Conservation (phyloP, 2,888 invertebrate species). For the Piscicola geometra region DNA sequence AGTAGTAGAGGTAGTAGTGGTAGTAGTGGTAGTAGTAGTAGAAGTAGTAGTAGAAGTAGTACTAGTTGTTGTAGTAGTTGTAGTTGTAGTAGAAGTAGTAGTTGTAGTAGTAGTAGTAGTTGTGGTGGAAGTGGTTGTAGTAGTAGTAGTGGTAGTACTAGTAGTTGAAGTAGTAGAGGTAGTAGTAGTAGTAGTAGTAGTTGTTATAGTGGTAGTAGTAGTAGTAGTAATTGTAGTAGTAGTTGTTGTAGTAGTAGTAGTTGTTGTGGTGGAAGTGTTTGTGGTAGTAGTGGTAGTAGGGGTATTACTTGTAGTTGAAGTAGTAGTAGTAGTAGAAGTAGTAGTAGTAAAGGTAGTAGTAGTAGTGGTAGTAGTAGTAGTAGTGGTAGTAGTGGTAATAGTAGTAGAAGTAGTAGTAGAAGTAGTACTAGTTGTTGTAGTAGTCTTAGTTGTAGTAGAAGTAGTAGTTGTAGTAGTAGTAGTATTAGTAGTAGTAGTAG, state of each 20-base stretch:
- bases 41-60: slow-evolving; percentile 21
- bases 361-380: slow-evolving; percentile 23
- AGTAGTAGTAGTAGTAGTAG: too few species aligned
- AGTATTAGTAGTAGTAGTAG: slow-evolving; percentile 26
- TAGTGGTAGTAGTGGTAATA: slow-evolving; percentile 17
- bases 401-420: slow-evolving; percentile 24
- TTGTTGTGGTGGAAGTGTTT: slow-evolving; percentile 22
- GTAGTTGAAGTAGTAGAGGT: too few species aligned
- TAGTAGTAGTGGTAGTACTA: not conserved
- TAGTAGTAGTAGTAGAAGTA: slow-evolving; percentile 20
- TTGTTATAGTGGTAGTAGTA: too few species aligned
- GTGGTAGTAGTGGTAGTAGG: slow-evolving; percentile 29
- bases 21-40: not conserved
- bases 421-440: slow-evolving; percentile 20
- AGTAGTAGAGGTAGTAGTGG: slow-evolving; percentile 15
- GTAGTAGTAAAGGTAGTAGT: slow-evolving; percentile 12
- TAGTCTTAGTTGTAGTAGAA: slow-evolving; percentile 14
- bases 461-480: slow-evolving; percentile 16
- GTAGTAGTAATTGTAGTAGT: too few species aligned
- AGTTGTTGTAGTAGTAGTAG: slow-evolving; percentile 18
- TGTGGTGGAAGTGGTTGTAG: slow-evolving; percentile 6
- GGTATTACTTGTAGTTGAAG: slow-evolving; percentile 28
- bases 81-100: slow-evolving; percentile 23
- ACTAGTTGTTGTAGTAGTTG: slow-evolving; percentile 18
- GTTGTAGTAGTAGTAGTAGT: slow-evolving; percentile 25